Base-by-base conservation (phyloP, 2,113 vertebrate genomes). In the Epinephelus fuscoguttatus region DNA sequence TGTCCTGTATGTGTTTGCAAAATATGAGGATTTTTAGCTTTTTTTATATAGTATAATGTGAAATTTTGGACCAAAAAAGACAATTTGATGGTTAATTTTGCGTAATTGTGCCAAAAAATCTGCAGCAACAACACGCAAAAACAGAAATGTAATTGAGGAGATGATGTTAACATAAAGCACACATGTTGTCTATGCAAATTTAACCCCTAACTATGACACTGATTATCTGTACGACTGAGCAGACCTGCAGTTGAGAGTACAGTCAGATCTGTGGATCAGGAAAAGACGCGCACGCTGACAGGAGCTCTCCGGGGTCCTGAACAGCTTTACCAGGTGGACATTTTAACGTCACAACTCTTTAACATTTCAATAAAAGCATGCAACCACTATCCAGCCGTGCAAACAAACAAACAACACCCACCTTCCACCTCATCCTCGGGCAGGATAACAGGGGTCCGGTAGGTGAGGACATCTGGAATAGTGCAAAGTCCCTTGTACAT, bases 401-500 rank as follows among this genome's bases (percentile, higher is more conserved):
- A 47, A 59, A 3, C 17, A 68, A 60, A 6, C 3, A 37, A 13
- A 11, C 1, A 18, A 23, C 33, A 86, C 97, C 97, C 92, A 98
- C 98, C 98, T 95, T 98, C 98, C 91, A 98, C 95, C 91, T 98
- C 98, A 91, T 98, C 97, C 89, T 98, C 98, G 10, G 97, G 98
- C 75, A 98, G 96, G 84, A 89, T 96, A 82, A 98, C 95, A 61
- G 81, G 97, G 95, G 94, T 90, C 95, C 94, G 96, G 96, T 94
- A 96, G 73, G 96, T 73, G 90, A 98, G 96, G 94, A 98, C 96
- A 92, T 96, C 97, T 94, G 97, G 97, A 91, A 98, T 96, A 90
- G 97, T 98, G 95, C 98, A 98, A 92, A 98, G 97, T 90, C 98
- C 98, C 96, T 97, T 96, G 96, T 99, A 99, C 98, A 99, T 99